These are phyloP conservation scores for Drosophila pallidifrons DNA, from an alignment of 1,140 invertebrate species.

Conservation along the genomic window DNA sequence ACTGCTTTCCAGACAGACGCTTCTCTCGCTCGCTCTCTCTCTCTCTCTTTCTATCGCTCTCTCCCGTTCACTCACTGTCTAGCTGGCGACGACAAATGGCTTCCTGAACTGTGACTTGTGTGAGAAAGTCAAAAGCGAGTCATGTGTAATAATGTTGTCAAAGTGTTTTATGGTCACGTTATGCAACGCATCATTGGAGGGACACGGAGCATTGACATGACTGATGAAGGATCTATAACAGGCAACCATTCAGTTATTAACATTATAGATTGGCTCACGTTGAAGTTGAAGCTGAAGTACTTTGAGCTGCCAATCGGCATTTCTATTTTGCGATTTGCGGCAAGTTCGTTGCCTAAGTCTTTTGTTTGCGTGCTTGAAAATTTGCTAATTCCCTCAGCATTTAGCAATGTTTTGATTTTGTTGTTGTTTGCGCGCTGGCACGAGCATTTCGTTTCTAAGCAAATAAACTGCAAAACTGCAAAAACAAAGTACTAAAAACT, in stretches of 20 bases:
- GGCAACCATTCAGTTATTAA: background rate
- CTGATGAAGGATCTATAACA: slow-evolving; percentile 26
- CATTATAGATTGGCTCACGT: slow-evolving; percentile 3
- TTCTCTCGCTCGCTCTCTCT: slow-evolving; percentile 8
- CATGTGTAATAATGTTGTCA: slow-evolving; percentile 76
- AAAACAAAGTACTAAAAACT: slow-evolving; percentile 53
- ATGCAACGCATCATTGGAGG: slow-evolving; percentile 50
- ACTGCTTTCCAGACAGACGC: slow-evolving; percentile 56
- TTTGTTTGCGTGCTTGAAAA: slow-evolving; percentile 63
- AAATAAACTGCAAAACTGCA: background rate
- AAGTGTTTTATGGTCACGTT: slow-evolving; percentile 75
- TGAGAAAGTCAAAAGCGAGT: slow-evolving; percentile 70
- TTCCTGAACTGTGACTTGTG: slow-evolving; percentile 78
- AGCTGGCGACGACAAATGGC: slow-evolving; percentile 65
- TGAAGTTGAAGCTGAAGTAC: slow-evolving; percentile 2
- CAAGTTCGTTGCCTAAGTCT: slow-evolving; percentile 57
- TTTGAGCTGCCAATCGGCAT: background rate
- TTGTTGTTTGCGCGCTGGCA: slow-evolving; percentile 26
- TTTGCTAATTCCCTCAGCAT: slow-evolving; percentile 67
- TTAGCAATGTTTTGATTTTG: slow-evolving; percentile 38
- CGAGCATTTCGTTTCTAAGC: slow-evolving; percentile 31
- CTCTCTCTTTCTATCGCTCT: slow-evolving; percentile 20
- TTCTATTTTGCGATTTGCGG: slow-evolving; percentile 15
- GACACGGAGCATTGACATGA: background rate
- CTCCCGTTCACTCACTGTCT: slow-evolving; percentile 10